phyloP scores from a whole-genome alignment of 2,888 invertebrate genomes.

The Psylliodes chrysocephalus region DNA sequence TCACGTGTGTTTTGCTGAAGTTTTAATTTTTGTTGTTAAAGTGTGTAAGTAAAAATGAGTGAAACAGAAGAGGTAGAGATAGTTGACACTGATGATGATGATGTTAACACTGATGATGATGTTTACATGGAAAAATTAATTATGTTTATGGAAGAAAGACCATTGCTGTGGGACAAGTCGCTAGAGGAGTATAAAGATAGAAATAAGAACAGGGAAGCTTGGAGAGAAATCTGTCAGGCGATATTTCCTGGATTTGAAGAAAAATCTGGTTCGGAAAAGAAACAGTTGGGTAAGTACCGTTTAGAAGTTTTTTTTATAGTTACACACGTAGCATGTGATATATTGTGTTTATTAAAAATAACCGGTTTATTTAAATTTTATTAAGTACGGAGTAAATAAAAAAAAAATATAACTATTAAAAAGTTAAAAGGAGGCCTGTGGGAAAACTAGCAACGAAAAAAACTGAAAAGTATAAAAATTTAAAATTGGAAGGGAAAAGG shows the following conservation, averaged over 20 bases:
- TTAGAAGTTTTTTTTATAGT: neutral
- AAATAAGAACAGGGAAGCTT: conserved; percentile 7
- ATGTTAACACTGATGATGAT: conserved; percentile 10
- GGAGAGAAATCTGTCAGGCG: conserved; percentile 8
- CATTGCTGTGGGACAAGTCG: conserved; percentile 2
- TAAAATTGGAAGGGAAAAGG: too few relatives aligned
- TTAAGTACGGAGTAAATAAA: neutral
- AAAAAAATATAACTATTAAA: neutral
- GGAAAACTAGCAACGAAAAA: conserved; percentile 3
- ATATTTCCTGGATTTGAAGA: too few relatives aligned
- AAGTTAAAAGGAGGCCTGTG: too few relatives aligned
- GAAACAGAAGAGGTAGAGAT: neutral
- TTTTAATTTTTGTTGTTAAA: neutral
- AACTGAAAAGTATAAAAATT: neutral
- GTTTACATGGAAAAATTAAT: conserved; percentile 6
- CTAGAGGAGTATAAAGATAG: conserved; percentile 7
- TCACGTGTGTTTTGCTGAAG: neutral
- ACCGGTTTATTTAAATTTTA: conserved; percentile 1
- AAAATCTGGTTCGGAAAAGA: conserved; percentile 10
- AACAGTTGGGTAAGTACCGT: conserved; percentile 6
- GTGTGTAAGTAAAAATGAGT: conserved; percentile 3
- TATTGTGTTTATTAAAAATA: conserved; percentile 5
- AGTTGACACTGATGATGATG: too few relatives aligned
- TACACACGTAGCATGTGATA: conserved; percentile 5
- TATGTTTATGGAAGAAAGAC: conserved; percentile 7